A percentile compares a stretch with the other conserved stretches of the same genome.
Evolutionary conservation across 2,888 invertebrate species (phyloP).

Genomic region (Caenorhabditis afra): DNA sequence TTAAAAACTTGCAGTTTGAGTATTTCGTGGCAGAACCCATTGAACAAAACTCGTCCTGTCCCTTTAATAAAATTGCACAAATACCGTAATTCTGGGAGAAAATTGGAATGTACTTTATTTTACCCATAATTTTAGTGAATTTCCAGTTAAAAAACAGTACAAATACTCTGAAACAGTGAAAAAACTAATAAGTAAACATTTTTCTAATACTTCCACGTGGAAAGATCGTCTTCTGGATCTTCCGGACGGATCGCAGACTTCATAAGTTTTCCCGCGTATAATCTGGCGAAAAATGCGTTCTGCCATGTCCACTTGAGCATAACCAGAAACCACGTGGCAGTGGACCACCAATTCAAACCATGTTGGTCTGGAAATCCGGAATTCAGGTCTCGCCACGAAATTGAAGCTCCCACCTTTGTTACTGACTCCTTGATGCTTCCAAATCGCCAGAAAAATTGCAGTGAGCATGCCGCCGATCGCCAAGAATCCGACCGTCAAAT

Average conservation of each 20-base stretch:
- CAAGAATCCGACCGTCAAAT: constrained; percentile 32
- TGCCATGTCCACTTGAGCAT: constrained; percentile 52
- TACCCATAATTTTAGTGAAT: constrained; percentile 6
- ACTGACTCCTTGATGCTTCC: constrained; percentile 39
- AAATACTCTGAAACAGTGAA: too few species aligned
- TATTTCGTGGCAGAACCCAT: neutral
- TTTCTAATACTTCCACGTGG: constrained; percentile 31
- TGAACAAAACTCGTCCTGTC: neutral
- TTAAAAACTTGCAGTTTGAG: neutral
- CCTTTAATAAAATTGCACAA: neutral
- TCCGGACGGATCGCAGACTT: constrained; percentile 27
- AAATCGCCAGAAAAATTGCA: constrained; percentile 34
- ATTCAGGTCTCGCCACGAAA: neutral
- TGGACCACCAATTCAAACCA: constrained; percentile 46
- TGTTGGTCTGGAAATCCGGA: constrained; percentile 36
- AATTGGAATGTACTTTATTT: constrained; percentile 11
- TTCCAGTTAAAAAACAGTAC: too few species aligned
- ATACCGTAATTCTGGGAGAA: neutral
- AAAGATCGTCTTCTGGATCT: constrained; percentile 25
- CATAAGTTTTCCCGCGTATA: constrained; percentile 10
- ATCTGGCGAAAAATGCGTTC: constrained; percentile 39
- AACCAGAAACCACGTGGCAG: constrained; percentile 48
- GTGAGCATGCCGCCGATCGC: constrained; percentile 46
- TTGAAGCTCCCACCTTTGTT: constrained; percentile 18
- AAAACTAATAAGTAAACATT: constrained; percentile 1